Conservation (phyloP, 2,888 invertebrate species). For the Gasteruption jaculator region DNA sequence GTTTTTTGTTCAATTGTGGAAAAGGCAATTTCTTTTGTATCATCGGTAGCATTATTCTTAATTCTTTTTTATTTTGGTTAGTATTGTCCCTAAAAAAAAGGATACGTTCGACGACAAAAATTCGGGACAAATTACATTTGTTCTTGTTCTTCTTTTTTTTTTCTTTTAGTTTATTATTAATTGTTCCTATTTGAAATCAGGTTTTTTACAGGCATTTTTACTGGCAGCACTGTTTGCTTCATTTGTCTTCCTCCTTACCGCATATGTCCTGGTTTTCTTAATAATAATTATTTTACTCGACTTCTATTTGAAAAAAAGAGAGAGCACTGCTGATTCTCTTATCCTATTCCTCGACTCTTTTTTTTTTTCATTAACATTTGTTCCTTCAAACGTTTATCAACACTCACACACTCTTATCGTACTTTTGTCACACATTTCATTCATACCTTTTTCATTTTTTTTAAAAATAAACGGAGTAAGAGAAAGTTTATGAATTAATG, state of each 20-base stretch:
- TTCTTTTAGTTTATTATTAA: constrained; percentile 13
- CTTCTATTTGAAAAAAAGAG: constrained; percentile 50
- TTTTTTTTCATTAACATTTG: constrained; percentile 17
- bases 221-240: constrained; percentile 51
- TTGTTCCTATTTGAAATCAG: too few species aligned
- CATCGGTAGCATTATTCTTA: too few species aligned
- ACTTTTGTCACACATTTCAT: too few species aligned
- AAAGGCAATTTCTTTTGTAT: constrained; percentile 52
- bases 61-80: too few species aligned
- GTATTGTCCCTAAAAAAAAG: too few species aligned
- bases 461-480: too few species aligned
- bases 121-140: too few species aligned
- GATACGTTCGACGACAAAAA: too few species aligned
- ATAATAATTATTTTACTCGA: too few species aligned
- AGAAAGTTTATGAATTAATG: too few species aligned
- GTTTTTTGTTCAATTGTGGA: constrained; percentile 47
- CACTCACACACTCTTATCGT: constrained; percentile 3
- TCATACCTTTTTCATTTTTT: constrained; percentile 14
- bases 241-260: too few species aligned
- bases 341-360: constrained; percentile 13
- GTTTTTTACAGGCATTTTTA: constrained; percentile 50
- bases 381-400: constrained; percentile 16
- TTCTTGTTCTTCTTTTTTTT: constrained; percentile 9
- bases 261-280: too few species aligned
- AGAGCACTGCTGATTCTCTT: constrained; percentile 35